phyloP scores from a whole-genome alignment of 1,140 invertebrate species.

The Anastrepha obliqua region DNA sequence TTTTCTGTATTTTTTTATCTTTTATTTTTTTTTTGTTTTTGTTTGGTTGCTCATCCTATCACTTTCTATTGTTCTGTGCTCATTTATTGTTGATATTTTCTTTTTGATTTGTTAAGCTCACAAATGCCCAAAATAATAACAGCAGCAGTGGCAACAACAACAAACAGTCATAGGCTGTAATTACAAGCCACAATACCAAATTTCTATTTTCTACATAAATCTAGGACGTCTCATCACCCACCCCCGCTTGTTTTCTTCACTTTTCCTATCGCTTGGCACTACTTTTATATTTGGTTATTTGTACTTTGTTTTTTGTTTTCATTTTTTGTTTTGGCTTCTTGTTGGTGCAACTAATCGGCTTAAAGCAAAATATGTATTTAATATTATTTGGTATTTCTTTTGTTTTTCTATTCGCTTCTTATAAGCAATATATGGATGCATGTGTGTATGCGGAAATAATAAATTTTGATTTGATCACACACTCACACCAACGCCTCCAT shows the following conservation, averaged over 20 bases:
- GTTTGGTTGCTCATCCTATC: neutral
- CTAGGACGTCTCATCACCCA: neutral
- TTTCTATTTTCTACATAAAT: neutral
- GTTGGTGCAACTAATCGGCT: constrained; percentile 11
- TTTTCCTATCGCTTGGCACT: neutral
- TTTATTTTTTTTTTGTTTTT: neutral
- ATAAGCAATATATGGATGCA: neutral
- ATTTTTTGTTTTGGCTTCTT: neutral
- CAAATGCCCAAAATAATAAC: neutral
- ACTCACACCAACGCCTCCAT: neutral
- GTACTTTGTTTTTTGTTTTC: neutral
- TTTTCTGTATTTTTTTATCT: neutral
- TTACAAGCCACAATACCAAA: neutral
- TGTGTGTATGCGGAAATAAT: constrained; percentile 7
- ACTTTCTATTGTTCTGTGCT: constrained; percentile 11
- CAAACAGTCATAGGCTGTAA: neutral
- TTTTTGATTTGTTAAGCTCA: neutral
- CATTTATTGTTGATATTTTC: constrained; percentile 34
- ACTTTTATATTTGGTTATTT: no score
- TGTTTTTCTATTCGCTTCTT: neutral
- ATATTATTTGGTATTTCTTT: constrained; percentile 13
- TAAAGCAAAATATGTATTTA: neutral
- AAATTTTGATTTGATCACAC: constrained; percentile 25
- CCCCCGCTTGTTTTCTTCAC: neutral
- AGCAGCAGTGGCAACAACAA: neutral